phyloP scores from a whole-genome alignment of 2,888 invertebrate species.

The Sthenelais limicola region DNA sequence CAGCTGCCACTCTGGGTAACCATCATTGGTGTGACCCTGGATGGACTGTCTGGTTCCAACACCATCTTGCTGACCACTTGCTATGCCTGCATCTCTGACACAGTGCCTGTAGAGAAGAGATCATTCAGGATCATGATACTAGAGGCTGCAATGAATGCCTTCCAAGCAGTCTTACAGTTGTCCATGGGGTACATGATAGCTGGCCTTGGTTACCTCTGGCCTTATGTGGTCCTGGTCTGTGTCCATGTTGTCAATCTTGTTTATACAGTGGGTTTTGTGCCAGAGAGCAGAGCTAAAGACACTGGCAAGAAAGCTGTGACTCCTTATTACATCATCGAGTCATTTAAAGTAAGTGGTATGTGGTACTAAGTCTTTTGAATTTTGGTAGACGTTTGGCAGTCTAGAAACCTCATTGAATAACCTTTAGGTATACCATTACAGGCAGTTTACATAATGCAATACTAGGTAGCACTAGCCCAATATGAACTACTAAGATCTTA shows the following conservation, averaged over 20 bases:
- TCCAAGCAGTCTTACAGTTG: background rate
- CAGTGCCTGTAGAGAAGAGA: background rate
- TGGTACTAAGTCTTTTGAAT: no score
- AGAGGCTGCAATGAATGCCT: background rate
- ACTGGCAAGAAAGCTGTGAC: background rate
- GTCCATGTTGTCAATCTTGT: background rate
- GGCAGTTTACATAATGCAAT: no score
- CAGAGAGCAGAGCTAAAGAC: background rate
- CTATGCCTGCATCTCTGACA: conserved; percentile 27
- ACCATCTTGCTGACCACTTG: conserved; percentile 19
- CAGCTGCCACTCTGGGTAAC: conserved; percentile 6
- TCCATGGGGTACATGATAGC: conserved; percentile 8
- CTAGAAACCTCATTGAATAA: no score
- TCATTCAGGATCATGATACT: background rate
- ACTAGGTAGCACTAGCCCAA: no score
- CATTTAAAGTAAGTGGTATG: conserved; percentile 14
- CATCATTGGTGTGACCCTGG: conserved; percentile 4
- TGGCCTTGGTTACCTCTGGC: conserved; percentile 6
- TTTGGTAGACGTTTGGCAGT: no score
- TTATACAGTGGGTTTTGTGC: conserved; percentile 8
- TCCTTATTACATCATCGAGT: conserved; percentile 3
- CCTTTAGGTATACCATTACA: no score
- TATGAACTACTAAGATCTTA: no score
- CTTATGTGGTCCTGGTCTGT: background rate
- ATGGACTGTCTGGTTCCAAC: background rate